Evolutionary conservation across 2,797 vertebrate genomes (phyloP).

Genomic region (Arctocebus calabarensis): DNA sequence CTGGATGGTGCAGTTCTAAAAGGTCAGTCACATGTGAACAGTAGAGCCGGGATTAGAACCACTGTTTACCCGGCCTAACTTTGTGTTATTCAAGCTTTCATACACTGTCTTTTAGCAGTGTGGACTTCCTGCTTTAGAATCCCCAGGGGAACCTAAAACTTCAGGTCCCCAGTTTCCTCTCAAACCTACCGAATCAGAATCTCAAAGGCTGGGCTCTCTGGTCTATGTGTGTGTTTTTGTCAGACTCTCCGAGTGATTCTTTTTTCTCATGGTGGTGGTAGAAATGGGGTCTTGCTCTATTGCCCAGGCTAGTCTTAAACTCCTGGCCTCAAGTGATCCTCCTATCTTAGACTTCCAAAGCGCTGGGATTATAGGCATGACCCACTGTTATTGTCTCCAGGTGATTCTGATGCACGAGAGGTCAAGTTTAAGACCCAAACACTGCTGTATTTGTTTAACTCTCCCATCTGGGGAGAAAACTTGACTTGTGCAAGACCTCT

Average conservation of each 20-base stretch:
- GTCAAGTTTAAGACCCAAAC: background rate
- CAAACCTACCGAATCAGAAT: background rate
- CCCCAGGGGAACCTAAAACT: background rate
- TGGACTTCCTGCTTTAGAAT: background rate
- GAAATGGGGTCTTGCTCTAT: too few relatives aligned
- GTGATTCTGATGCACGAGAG: background rate
- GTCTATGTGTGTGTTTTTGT: background rate
- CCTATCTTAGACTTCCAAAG: background rate
- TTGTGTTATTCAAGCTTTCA: background rate
- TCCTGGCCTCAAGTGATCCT: background rate
- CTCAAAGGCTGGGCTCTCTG: accelerated
- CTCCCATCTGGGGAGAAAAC: background rate
- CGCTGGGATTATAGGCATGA: background rate
- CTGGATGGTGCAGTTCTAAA: background rate
- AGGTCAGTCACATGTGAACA: background rate
- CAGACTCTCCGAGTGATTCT: background rate
- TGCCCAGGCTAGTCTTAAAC: background rate
- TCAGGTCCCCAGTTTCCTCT: background rate
- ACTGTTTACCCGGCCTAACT: accelerated
- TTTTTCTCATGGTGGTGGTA: too few relatives aligned
- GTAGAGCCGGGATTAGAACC: background rate
- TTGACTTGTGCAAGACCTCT: background rate
- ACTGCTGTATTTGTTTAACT: background rate
- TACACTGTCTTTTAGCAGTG: accelerated
- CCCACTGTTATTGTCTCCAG: background rate